Evolutionary conservation across 2,888 invertebrate species (phyloP).

Genomic region (Hydroisotoma schaefferi): DNA sequence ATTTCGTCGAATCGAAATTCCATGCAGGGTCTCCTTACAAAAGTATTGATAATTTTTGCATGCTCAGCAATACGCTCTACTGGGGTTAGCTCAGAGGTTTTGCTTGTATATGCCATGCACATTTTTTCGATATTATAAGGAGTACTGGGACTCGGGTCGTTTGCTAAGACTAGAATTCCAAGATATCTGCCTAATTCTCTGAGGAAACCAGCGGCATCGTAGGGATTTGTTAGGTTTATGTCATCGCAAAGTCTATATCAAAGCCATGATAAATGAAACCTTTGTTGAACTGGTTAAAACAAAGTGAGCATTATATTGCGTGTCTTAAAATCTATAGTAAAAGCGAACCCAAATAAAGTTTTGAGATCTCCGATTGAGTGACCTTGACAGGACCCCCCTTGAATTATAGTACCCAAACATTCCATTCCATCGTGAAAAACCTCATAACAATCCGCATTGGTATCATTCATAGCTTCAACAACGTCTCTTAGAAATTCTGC

Average conservation of each 20-base stretch:
- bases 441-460: conserved; percentile 27
- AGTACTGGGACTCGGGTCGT: conserved; percentile 23
- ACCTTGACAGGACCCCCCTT: conserved; percentile 21
- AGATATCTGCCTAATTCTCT: conserved; percentile 23
- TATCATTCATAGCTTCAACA: conserved; percentile 20
- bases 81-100: neutral
- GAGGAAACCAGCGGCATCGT: conserved; percentile 20
- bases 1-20: conserved; percentile 29
- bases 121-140: conserved; percentile 4
- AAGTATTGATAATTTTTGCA: neutral
- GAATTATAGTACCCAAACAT: conserved; percentile 22
- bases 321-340: neutral
- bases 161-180: conserved; percentile 25
- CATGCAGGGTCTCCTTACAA: conserved; percentile 11
- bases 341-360: conserved; percentile 20
- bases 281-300: neutral
- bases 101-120: neutral
- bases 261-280: neutral
- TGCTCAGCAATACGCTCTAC: neutral
- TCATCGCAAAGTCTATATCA: conserved; percentile 25
- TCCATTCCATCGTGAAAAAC: conserved; percentile 19
- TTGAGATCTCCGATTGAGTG: conserved; percentile 24
- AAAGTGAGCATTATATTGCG: neutral
- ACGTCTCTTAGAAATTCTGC: conserved; percentile 25
- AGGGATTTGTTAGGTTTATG: conserved; percentile 14